A percentile compares a stretch with the other conserved stretches of the same genome.
Conservation (phyloP, 2,888 invertebrate species). For the Leucophenga montana region DNA sequence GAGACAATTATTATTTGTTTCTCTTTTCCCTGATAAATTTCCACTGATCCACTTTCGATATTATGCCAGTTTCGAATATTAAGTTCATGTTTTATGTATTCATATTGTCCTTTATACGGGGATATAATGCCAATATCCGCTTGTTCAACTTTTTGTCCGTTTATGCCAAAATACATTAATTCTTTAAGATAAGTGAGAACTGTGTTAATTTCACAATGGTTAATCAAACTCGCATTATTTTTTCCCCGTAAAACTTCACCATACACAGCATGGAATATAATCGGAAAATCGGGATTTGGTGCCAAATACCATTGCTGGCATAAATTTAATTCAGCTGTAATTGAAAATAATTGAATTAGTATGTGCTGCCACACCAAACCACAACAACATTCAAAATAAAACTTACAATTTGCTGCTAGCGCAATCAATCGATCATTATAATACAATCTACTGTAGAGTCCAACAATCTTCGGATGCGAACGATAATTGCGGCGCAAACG, state of each 20-base stretch:
- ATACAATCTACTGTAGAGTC: conserved; percentile 81
- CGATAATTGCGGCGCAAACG: conserved; percentile 85
- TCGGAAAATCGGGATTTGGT: conserved; percentile 74
- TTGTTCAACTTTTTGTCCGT: conserved; percentile 73
- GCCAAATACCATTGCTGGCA: conserved; percentile 71
- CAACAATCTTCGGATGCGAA: conserved; percentile 79
- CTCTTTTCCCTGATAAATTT: conserved; percentile 91
- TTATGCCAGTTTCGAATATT: conserved; percentile 63
- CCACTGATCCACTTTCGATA: conserved; percentile 86
- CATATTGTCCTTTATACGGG: conserved; percentile 75
- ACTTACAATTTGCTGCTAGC: conserved; percentile 54
- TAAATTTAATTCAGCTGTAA: conserved; percentile 50
- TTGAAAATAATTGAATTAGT: neutral
- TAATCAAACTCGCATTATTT: conserved; percentile 74
- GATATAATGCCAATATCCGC: conserved; percentile 77
- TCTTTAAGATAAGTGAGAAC: conserved; percentile 77
- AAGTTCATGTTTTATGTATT: conserved; percentile 69
- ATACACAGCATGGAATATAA: conserved; percentile 77
- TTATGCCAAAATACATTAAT: conserved; percentile 73
- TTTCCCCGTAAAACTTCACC: conserved; percentile 69
- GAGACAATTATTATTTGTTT: conserved; percentile 86
- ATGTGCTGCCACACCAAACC: neutral
- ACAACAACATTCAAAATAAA: too few species aligned
- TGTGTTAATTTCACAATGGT: conserved; percentile 76
- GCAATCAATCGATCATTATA: conserved; percentile 79